phyloP scores from a whole-genome alignment of 2,113 vertebrate species.

The Martes martes region DNA sequence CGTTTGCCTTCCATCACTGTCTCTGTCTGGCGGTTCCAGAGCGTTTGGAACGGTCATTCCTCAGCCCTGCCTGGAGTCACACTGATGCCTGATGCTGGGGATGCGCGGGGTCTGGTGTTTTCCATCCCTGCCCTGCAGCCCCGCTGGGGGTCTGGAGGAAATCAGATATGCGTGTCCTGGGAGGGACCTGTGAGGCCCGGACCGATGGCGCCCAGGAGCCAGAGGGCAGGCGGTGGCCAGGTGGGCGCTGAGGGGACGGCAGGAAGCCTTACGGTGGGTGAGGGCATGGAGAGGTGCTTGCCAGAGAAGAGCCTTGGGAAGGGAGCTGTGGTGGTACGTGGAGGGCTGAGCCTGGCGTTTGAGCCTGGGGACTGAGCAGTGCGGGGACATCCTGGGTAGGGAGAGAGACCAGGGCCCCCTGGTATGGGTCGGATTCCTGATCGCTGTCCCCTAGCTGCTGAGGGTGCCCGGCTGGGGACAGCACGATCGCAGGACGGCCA shows the following conservation, averaged over 20 bases:
- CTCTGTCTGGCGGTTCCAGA: neutral
- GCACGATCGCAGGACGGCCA: neutral
- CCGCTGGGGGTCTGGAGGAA: neutral
- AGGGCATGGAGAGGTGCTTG: rapidly evolving
- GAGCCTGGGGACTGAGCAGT: neutral
- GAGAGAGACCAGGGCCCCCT: too few species aligned
- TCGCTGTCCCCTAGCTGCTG: neutral
- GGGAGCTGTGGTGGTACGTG: neutral
- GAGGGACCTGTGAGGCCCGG: neutral
- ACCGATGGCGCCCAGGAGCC: neutral
- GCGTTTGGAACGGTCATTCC: neutral
- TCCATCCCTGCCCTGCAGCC: rapidly evolving
- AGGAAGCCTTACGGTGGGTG: rapidly evolving
- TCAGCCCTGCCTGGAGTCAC: neutral
- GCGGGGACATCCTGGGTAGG: neutral
- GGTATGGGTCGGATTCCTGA: neutral
- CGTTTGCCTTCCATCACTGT: neutral
- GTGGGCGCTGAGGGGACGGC: neutral
- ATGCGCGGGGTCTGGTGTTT: neutral
- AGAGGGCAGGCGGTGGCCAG: neutral
- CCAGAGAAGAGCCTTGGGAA: neutral
- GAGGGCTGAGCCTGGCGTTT: neutral
- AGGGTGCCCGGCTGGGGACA: neutral
- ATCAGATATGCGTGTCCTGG: neutral
- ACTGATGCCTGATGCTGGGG: neutral